These are phyloP conservation scores for Enteromius paludinosus DNA, from an alignment of 2,797 vertebrate genomes.

Conservation along the genomic window DNA sequence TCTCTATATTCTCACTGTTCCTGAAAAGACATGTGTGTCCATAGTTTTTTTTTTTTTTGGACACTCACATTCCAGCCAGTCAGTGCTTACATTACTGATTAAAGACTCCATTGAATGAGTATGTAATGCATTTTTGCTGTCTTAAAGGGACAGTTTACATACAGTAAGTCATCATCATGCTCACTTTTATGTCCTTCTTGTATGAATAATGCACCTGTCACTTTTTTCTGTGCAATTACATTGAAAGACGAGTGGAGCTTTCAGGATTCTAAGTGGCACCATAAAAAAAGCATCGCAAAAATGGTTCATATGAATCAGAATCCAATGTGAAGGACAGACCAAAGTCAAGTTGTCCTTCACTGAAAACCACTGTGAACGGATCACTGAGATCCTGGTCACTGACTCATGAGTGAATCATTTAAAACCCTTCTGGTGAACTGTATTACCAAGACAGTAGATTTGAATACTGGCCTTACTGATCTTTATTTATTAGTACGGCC, in stretches of 20 bases:
- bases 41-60: background rate
- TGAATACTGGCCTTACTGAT: background rate
- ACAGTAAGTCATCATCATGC: background rate
- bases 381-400: background rate
- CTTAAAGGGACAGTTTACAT: background rate
- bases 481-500: background rate
- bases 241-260: background rate
- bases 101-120: background rate
- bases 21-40: slow-evolving; percentile 14
- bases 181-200: background rate
- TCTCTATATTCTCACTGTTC: slow-evolving; percentile 19
- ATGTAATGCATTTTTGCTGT: background rate
- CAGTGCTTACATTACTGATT: background rate
- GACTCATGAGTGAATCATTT: background rate
- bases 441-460: background rate
- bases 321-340: background rate
- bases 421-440: background rate
- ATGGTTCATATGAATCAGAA: background rate
- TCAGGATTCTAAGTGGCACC: background rate
- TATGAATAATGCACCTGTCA: background rate
- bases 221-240: background rate
- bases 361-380: background rate
- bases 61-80: background rate
- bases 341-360: too few species aligned
- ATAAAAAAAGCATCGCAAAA: background rate